Percentiles rank a stretch among this genome's conserved stretches.
Conservation (phyloP, 1,140 invertebrate species). For the Ruditapes philippinarum region DNA sequence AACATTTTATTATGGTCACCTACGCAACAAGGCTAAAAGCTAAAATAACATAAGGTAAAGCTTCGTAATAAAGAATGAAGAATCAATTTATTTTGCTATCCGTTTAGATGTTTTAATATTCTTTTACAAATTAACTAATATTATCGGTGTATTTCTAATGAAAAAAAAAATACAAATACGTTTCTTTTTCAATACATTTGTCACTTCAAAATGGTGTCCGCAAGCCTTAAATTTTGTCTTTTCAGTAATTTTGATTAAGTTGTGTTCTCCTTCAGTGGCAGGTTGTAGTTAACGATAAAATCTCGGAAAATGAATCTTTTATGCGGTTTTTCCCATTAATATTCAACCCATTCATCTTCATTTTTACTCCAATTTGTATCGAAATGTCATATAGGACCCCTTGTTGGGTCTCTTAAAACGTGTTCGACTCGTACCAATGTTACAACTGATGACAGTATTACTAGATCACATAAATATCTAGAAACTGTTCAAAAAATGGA, state of each 20-base stretch:
- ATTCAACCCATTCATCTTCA: constrained; percentile 26
- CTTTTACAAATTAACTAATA: no score
- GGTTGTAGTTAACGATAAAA: constrained; percentile 21
- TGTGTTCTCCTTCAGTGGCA: background rate
- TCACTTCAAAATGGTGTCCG: background rate
- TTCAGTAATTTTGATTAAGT: background rate
- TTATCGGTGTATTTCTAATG: no score
- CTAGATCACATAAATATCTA: background rate
- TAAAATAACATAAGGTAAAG: no score
- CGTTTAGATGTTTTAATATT: no score
- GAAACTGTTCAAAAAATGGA: no score
- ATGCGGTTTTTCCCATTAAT: constrained; percentile 23
- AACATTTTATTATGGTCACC: no score
- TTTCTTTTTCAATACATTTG: no score
- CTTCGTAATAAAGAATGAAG: no score
- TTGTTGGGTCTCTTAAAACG: background rate
- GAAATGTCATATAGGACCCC: constrained; percentile 19
- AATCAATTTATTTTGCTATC: no score
- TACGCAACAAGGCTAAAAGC: no score
- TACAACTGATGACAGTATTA: background rate
- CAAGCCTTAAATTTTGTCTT: background rate
- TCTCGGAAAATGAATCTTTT: constrained; percentile 33
- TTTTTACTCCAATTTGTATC: constrained; percentile 46
- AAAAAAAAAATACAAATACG: no score
- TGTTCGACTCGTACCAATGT: background rate